Percentiles rank a stretch among this genome's conserved stretches.
Conservation (phyloP, 2,113 vertebrate species). For the Sorex araneus region DNA sequence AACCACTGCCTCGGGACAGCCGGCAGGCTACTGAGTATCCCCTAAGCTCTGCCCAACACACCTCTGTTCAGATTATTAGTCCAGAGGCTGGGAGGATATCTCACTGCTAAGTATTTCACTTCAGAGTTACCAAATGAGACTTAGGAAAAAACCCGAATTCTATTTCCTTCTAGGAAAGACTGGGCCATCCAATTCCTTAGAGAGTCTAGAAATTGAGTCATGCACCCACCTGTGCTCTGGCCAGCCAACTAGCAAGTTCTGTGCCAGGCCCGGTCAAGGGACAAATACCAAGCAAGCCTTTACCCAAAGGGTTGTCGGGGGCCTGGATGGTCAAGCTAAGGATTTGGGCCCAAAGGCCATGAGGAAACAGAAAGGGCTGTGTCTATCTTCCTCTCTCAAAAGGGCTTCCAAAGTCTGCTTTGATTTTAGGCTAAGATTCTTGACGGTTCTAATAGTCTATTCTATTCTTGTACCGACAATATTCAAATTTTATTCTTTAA, state of each 20-base stretch:
- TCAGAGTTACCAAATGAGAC: conserved; percentile 15
- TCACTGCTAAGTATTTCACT: conserved; percentile 30
- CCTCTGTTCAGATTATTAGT: conserved; percentile 23
- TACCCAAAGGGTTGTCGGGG: background rate
- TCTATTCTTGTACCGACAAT: background rate
- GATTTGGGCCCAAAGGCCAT: background rate
- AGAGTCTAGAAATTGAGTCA: background rate
- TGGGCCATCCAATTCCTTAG: conserved; percentile 5
- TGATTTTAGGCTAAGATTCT: conserved; percentile 42
- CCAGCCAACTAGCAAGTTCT: background rate
- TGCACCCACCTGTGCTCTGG: background rate
- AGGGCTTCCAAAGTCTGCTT: conserved; percentile 25
- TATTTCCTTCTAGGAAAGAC: conserved; percentile 57
- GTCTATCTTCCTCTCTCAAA: conserved; percentile 32
- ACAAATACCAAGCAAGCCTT: conserved; percentile 22
- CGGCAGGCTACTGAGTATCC: background rate
- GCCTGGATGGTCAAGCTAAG: conserved; percentile 5
- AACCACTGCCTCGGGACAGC: background rate
- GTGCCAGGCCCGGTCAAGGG: conserved; percentile 36
- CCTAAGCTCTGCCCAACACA: conserved; percentile 5
- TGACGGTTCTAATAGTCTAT: background rate
- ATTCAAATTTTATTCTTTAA: conserved; percentile 57
- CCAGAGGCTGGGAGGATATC: background rate
- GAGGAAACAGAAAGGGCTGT: background rate
- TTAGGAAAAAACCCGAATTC: conserved; percentile 45